Evolutionary conservation across 2,888 invertebrate genomes (phyloP).

Genomic region (Drosophila cognata): DNA sequence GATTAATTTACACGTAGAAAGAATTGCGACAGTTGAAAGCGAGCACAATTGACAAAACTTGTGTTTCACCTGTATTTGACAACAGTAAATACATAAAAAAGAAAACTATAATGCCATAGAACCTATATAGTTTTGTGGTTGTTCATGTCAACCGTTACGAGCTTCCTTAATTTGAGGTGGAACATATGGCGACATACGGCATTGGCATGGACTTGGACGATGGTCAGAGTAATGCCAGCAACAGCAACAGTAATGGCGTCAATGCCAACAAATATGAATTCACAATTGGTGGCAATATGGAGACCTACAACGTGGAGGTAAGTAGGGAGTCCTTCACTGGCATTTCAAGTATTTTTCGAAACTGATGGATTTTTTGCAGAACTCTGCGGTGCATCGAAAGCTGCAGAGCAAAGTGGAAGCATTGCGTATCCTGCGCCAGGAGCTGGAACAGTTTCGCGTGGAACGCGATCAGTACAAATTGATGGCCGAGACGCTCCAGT

Average conservation of each 20-base stretch:
- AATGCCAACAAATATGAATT: slow-evolving; percentile 73
- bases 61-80: slow-evolving; percentile 6
- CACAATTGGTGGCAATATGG: slow-evolving; percentile 85
- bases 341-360: background rate
- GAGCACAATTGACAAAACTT: slow-evolving; percentile 12
- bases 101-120: slow-evolving; percentile 15
- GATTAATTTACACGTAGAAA: slow-evolving; percentile 36
- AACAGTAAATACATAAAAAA: background rate
- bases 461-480: slow-evolving; percentile 93
- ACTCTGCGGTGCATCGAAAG: slow-evolving; percentile 89
- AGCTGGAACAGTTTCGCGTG: slow-evolving; percentile 91
- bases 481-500: slow-evolving; percentile 91
- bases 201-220: slow-evolving; percentile 63
- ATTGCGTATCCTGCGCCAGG: slow-evolving; percentile 90
- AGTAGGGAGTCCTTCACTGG: slow-evolving; percentile 1
- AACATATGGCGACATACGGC: slow-evolving; percentile 53
- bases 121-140: slow-evolving; percentile 4
- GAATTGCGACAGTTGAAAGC: slow-evolving; percentile 10
- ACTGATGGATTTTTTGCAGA: slow-evolving; percentile 84
- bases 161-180: background rate
- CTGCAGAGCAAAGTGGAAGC: slow-evolving; percentile 93
- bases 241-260: slow-evolving; percentile 48
- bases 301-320: slow-evolving; percentile 85
- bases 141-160: slow-evolving; percentile 50
- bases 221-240: slow-evolving; percentile 42